Evolutionary conservation across 2,888 invertebrate species (phyloP).

Genomic region (Ellobium chinense): DNA sequence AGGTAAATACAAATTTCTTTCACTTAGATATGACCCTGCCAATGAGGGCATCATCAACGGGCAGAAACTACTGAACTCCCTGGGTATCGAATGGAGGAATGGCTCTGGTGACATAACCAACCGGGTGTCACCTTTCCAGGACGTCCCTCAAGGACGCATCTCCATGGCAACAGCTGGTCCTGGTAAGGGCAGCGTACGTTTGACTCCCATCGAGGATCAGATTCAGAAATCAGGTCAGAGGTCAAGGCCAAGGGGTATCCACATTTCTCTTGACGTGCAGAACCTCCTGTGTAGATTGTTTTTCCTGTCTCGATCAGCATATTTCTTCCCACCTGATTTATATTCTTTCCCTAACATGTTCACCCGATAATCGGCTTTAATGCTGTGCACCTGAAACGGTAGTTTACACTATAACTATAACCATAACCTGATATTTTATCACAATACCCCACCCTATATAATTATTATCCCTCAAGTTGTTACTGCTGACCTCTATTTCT

Average conservation of each 20-base stretch:
- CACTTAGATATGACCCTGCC: constrained; percentile 70
- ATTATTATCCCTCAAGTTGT: too few species aligned
- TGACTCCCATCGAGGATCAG: constrained; percentile 54
- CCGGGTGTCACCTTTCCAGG: constrained; percentile 11
- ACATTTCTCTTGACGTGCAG: not conserved
- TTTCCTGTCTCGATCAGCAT: too few species aligned
- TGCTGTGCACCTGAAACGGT: too few species aligned
- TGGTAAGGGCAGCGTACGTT: constrained; percentile 48
- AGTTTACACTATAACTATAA: too few species aligned
- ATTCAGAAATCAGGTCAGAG: constrained; percentile 52
- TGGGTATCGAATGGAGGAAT: constrained; percentile 67
- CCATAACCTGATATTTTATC: too few species aligned
- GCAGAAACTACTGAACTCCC: constrained; percentile 64
- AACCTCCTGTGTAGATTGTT: too few species aligned
- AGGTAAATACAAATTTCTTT: not conserved
- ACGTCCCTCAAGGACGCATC: not conserved
- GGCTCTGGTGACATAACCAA: constrained; percentile 28
- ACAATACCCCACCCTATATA: too few species aligned
- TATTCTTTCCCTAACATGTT: too few species aligned
- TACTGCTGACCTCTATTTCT: too few species aligned
- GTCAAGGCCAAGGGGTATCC: not conserved
- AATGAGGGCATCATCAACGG: constrained; percentile 70
- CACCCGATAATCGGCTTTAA: too few species aligned
- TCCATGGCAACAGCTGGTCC: not conserved
- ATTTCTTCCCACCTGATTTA: too few species aligned